Percentiles rank a stretch among this genome's conserved stretches.
Evolutionary conservation across 2,888 invertebrate genomes (phyloP).

Genomic region (Omphaloscelis lunosa): DNA sequence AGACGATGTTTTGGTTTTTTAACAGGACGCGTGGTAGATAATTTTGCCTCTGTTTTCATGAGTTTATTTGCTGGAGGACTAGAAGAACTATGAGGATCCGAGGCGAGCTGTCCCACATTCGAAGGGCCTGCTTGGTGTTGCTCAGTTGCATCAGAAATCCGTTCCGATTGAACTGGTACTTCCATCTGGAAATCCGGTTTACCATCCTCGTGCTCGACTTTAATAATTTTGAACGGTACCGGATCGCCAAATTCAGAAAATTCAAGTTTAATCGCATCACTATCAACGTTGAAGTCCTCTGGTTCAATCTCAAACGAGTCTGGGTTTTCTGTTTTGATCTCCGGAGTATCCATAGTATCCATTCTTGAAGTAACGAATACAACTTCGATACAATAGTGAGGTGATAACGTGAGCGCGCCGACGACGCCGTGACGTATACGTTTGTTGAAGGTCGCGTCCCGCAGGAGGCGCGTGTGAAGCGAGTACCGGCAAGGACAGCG

Average conservation of each 20-base stretch:
- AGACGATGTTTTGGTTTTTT: conserved; percentile 11
- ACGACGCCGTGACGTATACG: background rate
- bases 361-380: background rate
- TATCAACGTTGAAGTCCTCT: background rate
- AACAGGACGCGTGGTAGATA: background rate
- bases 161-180: background rate
- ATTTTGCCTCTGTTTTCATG: background rate
- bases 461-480: background rate
- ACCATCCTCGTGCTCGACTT: background rate
- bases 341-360: background rate
- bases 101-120: background rate
- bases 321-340: conserved; percentile 15
- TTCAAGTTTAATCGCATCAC: conserved; percentile 14
- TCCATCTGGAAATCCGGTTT: conserved; percentile 1
- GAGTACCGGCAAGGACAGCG: background rate
- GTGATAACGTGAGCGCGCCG: conserved; percentile 2
- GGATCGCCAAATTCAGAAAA: conserved; percentile 26
- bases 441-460: background rate
- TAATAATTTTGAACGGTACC: conserved; percentile 11
- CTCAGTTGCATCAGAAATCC: background rate
- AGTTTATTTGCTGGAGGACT: conserved; percentile 5
- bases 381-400: background rate
- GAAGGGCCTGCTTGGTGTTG: conserved; percentile 22
- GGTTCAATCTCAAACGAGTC: background rate
- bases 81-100: background rate